phyloP scores from a whole-genome alignment of 2,113 vertebrate species.

The Pitta sordida region DNA sequence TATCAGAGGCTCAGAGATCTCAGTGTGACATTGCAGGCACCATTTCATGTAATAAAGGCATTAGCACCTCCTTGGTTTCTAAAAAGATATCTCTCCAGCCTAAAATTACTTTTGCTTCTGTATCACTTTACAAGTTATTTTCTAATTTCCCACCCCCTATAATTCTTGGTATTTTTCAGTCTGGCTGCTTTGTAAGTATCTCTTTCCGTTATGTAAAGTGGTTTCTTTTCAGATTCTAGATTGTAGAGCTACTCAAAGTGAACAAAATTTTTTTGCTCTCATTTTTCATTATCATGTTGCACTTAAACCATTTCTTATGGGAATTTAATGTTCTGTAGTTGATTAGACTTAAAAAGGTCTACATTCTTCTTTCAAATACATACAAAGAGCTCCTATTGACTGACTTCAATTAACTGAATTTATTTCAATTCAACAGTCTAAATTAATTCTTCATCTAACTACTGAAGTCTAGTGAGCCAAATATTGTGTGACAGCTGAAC shows the following conservation, averaged over 20 bases:
- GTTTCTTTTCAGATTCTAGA: constrained; percentile 60
- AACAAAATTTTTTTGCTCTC: constrained; percentile 38
- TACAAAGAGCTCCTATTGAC: constrained; percentile 39
- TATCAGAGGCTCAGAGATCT: not conserved
- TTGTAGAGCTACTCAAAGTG: constrained; percentile 53
- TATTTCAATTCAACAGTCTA: constrained; percentile 23
- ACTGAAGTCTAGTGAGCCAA: constrained; percentile 17
- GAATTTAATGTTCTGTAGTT: constrained; percentile 42
- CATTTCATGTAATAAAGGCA: constrained; percentile 26
- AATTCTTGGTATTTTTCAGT: constrained; percentile 45
- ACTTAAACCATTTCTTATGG: constrained; percentile 63
- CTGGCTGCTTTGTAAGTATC: constrained; percentile 47
- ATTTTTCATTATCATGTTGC: constrained; percentile 52
- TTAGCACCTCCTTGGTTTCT: constrained; percentile 17
- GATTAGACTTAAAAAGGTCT: constrained; percentile 43
- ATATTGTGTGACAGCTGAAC: constrained; percentile 36
- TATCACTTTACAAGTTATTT: constrained; percentile 42
- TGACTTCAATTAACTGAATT: constrained; percentile 56
- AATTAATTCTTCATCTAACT: constrained; percentile 25
- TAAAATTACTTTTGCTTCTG: constrained; percentile 24
- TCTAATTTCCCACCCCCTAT: constrained; percentile 50
- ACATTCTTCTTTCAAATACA: constrained; percentile 28
- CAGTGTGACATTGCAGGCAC: not conserved
- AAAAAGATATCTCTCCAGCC: not conserved
- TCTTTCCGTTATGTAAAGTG: constrained; percentile 56